Percentiles rank a stretch among this genome's conserved stretches.
Conservation (phyloP, 2,113 vertebrate species). For the Narcine bancroftii region DNA sequence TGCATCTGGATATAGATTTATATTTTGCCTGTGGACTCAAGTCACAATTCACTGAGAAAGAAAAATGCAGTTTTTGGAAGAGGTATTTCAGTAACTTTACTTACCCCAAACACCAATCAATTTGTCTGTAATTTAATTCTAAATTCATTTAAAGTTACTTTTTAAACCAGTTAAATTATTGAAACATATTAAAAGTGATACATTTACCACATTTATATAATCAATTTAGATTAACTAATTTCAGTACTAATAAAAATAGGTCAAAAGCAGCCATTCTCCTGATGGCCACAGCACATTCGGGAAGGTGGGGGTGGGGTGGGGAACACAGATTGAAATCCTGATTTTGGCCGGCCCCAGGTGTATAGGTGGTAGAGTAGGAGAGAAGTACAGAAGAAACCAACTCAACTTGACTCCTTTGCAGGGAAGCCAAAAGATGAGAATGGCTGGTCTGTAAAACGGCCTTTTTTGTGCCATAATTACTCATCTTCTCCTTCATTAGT, state of each 20-base stretch:
- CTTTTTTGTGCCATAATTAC: no score
- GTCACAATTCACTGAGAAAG: background rate
- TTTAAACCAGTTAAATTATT: background rate
- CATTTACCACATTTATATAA: background rate
- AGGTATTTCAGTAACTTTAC: background rate
- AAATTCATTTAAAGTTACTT: background rate
- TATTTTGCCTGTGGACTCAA: background rate
- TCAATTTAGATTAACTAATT: background rate
- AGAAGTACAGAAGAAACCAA: no score
- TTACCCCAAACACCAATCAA: slow-evolving; percentile 11
- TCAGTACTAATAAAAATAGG: no score
- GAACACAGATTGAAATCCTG: no score
- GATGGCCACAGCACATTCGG: no score
- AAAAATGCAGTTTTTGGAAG: background rate
- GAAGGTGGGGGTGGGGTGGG: no score
- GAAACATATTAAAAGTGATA: background rate
- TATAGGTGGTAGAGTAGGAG: no score
- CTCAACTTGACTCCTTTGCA: no score
- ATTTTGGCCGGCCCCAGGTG: no score
- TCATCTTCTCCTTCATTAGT: background rate
- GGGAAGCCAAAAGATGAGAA: no score
- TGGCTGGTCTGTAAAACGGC: no score
- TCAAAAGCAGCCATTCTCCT: no score
- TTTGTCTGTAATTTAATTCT: background rate
- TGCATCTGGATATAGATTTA: slow-evolving; percentile 27